Percentiles rank a stretch among this genome's conserved stretches.
Evolutionary conservation across 2,888 invertebrate species (phyloP).

Genomic region (Rotaria macrura): DNA sequence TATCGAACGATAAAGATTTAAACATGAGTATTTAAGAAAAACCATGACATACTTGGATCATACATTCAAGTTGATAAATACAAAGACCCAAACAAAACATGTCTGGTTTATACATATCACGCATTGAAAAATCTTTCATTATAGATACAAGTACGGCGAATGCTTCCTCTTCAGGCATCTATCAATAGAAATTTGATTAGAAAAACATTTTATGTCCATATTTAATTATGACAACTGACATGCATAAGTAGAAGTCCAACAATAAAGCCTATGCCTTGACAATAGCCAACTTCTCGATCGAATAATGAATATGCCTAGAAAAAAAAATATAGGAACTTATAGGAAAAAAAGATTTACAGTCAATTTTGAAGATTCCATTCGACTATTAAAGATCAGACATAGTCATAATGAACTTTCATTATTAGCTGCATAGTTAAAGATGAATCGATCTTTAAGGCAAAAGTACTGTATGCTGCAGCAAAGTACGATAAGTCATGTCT

Average conservation of each 20-base stretch:
- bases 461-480: too few species aligned
- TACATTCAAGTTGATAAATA: constrained; percentile 93
- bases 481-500: too few species aligned
- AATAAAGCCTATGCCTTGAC: constrained; percentile 95
- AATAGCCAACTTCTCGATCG: constrained; percentile 90
- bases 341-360: too few species aligned
- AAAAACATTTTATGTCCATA: background rate
- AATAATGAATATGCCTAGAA: constrained; percentile 77
- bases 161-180: constrained; percentile 73
- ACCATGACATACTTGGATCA: constrained; percentile 61
- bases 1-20: constrained; percentile 42
- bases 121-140: constrained; percentile 56
- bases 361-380: too few species aligned
- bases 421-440: too few species aligned
- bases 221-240: constrained; percentile 53
- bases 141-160: constrained; percentile 91
- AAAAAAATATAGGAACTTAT: background rate
- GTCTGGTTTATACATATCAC: constrained; percentile 97
- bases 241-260: constrained; percentile 95
- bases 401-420: too few species aligned
- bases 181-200: background rate
- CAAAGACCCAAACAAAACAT: constrained; percentile 97
- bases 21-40: background rate
- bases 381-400: too few species aligned
- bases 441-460: too few species aligned